Conservation (phyloP, 2,888 invertebrate genomes). For the Beris chalybata region DNA sequence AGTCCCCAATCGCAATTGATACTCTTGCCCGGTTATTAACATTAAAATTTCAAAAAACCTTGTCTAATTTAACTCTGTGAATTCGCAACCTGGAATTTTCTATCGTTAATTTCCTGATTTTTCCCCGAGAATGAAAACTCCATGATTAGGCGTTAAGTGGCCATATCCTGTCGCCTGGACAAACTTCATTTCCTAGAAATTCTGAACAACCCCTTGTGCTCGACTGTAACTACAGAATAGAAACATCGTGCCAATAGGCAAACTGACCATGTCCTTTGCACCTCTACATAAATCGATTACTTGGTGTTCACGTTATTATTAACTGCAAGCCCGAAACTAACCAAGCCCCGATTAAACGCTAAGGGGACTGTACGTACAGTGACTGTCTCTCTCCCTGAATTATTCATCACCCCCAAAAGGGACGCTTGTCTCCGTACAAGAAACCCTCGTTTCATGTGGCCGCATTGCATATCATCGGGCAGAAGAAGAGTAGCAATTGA, state of each 20-base stretch:
- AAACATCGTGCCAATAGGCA: slow-evolving; percentile 11
- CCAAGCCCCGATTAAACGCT: slow-evolving; percentile 18
- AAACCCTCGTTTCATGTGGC: neutral
- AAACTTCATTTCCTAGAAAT: slow-evolving; percentile 9
- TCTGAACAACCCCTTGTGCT: neutral
- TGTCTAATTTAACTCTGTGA: neutral
- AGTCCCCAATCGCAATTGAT: neutral
- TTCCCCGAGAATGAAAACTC: neutral
- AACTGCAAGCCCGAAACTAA: slow-evolving; percentile 5
- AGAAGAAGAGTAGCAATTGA: slow-evolving; percentile 7
- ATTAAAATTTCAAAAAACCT: slow-evolving; percentile 8
- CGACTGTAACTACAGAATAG: neutral
- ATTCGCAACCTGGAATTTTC: neutral
- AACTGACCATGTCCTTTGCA: slow-evolving; percentile 1
- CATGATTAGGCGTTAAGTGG: slow-evolving; percentile 1
- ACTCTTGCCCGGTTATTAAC: neutral
- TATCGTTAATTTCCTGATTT: neutral
- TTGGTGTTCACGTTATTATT: neutral
- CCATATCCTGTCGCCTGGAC: slow-evolving; percentile 8
- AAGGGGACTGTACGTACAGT: neutral
- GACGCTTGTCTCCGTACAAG: no score
- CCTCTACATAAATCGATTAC: slow-evolving; percentile 13
- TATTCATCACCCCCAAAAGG: slow-evolving; percentile 13
- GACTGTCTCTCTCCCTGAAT: slow-evolving; percentile 12
- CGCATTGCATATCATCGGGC: neutral